Conservation (phyloP, 2,113 vertebrate genomes). For the Tychaedon coryphoeus region DNA sequence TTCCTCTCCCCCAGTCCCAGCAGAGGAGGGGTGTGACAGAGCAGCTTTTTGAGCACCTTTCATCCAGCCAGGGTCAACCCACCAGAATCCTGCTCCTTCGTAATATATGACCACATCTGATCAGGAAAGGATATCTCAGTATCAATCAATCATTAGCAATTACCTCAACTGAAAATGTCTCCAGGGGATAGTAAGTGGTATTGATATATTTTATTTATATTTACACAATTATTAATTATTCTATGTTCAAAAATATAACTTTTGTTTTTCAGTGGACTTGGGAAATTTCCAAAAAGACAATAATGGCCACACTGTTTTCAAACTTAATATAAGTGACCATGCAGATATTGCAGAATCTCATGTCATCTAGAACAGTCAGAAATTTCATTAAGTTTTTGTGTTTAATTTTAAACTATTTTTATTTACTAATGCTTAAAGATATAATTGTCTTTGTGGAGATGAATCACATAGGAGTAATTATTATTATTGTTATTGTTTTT, state of each 20-base stretch:
- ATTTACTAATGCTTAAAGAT: slow-evolving; percentile 29
- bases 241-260: not conserved
- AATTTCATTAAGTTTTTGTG: slow-evolving; percentile 38
- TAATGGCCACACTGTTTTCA: not conserved
- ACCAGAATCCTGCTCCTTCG: not conserved
- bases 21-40: not conserved
- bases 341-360: not conserved
- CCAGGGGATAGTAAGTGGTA: not conserved
- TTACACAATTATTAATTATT: not conserved
- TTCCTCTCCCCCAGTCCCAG: not conserved
- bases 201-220: not conserved
- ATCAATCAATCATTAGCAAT: not conserved
- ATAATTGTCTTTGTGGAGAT: slow-evolving; percentile 44
- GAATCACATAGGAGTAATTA: not conserved
- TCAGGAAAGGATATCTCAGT: not conserved
- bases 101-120: not conserved
- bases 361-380: not conserved
- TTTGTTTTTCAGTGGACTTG: not conserved
- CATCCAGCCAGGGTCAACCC: not conserved
- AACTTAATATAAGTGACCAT: not conserved
- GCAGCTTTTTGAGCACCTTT: not conserved
- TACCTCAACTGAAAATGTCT: not conserved
- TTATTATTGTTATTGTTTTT: not conserved
- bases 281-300: not conserved
- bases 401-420: slow-evolving; percentile 59